Evolutionary conservation across 2,888 invertebrate genomes (phyloP).

Genomic region (Halocaridina rubra): DNA sequence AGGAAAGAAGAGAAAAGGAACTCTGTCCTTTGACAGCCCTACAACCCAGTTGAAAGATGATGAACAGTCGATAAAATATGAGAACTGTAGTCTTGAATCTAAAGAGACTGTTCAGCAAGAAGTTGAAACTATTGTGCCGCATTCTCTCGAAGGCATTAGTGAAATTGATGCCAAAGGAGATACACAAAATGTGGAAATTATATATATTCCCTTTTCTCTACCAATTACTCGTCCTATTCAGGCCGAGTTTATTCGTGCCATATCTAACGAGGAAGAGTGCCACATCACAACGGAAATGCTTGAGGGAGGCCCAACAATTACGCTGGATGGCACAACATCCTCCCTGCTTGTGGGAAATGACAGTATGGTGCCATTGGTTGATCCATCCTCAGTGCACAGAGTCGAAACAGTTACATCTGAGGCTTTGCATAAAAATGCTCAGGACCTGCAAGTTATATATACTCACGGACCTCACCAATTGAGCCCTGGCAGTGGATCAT

Average conservation of each 20-base stretch:
- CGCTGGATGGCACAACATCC: conserved; percentile 27
- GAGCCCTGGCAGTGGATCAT: neutral
- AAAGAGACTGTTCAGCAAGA: neutral
- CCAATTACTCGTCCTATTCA: conserved; percentile 36
- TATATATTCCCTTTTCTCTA: conserved; percentile 46
- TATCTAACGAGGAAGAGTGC: conserved; percentile 13
- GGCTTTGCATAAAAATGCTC: neutral
- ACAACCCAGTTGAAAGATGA: neutral
- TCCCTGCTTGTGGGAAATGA: conserved; percentile 35
- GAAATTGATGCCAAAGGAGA: conserved; percentile 19
- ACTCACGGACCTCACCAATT: conserved; percentile 13
- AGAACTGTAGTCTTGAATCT: neutral
- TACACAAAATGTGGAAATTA: conserved; percentile 48
- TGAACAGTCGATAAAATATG: neutral
- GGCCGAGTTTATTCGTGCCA: conserved; percentile 40
- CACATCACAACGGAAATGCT: conserved; percentile 21
- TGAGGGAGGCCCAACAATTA: conserved; percentile 39
- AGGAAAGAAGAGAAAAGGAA: neutral
- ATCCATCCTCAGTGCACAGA: neutral
- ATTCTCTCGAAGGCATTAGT: neutral
- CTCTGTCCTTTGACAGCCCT: neutral
- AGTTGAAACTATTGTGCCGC: neutral
- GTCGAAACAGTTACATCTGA: neutral
- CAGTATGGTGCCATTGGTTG: conserved; percentile 31
- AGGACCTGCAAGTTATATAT: conserved; percentile 35